Base-by-base conservation (phyloP, 1,140 invertebrate genomes). In the Zaprionus inermis region DNA sequence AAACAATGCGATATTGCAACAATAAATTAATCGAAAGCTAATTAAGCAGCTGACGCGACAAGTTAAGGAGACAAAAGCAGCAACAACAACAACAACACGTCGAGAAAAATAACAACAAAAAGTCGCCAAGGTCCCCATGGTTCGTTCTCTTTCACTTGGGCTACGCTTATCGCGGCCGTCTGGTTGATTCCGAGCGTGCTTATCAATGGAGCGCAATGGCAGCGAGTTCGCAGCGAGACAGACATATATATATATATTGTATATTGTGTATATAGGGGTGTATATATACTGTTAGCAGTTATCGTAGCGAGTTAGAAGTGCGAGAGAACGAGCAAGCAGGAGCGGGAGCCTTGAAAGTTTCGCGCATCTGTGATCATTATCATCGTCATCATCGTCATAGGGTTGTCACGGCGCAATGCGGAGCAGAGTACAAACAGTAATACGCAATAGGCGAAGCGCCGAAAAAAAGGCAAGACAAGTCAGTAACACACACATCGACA, bases 11-110 rank as follows among this genome's bases (percentile, higher is more conserved):
- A 28, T 57, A 58, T 58, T 49, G 20, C 38, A 69, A 46, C 44
- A 79, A 69, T 79, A 64, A 86, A 86, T 82, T 74, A 79, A 86
- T 78, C 84, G 72, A 83, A 80, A 89, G 80, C 79, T 80, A 88
- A 88, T 88, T 89, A 88, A 88, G 67, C 77, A 89, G 79, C 79
- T 88, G 79, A 89, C 79, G 73, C 67, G 56, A 68, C 51, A 55
- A 57, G 46, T 61, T 52, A 65, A 76, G 64, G 20, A 72, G 58
- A 65, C 64, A 49, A 44, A 18, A 41, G 59, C 36, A 20, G 38
- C 46, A 41, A 36, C 32, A 69, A 52, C 41, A 69, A 69, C 16
- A 63, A 34, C 11, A 49, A 63, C 30, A 51, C n/a, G n/a, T n/a
- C n/a, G 28, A 81, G 20, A 34, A 64, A 68, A 82, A 70, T 70